Base-by-base conservation (phyloP, 2,888 invertebrate species). In the Oscheius myriophilus region DNA sequence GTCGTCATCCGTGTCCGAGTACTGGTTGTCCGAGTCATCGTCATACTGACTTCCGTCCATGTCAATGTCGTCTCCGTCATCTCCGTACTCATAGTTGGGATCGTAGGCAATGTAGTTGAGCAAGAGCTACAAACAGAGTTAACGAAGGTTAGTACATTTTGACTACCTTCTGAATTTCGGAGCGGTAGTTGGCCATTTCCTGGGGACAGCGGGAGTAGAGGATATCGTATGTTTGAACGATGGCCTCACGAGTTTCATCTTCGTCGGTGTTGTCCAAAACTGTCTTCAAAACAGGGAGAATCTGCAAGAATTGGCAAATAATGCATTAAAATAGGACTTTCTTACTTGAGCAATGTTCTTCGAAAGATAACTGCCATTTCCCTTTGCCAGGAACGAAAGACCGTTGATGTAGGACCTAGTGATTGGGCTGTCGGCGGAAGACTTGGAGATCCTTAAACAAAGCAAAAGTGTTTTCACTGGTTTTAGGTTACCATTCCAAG, bases 31-130 rank as follows among this genome's bases (percentile, higher is more conserved):
- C 23, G 82, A 93, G 86, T 92, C 92, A 45, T 91, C 90, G 26
- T 62, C 73, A 45, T 67, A 70, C 14, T 58, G 46, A 39, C 51
- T 49, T 49, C 70, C 67, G 91, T 92, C 53, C 90, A 90, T 65
- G 57, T 75, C 76, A 70, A 71, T 69, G 4, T 70, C 71, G 33
- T 79, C 81, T n/a, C 71, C 78, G 43, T 87, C 88, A 64, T 88
- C 88, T 87, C 96, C 97, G 85, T 98, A 98, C 88, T 97, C 96
- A 87, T 98, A 98, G 88, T 99, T 99, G 0, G 98, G 98, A 89
- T 98, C 98, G 85, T 97, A 95, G 0, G 93, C 93, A 75, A 99
- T 63, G 11, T 71, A 69, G 11, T 53, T 33, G 91, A 89, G 94
- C 12, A 74, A 68, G n/a, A 70, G 59, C 39, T 59, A 18, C 6